These are phyloP conservation scores for Lithosia quadra DNA, from an alignment of 2,888 invertebrate genomes.

Conservation along the genomic window DNA sequence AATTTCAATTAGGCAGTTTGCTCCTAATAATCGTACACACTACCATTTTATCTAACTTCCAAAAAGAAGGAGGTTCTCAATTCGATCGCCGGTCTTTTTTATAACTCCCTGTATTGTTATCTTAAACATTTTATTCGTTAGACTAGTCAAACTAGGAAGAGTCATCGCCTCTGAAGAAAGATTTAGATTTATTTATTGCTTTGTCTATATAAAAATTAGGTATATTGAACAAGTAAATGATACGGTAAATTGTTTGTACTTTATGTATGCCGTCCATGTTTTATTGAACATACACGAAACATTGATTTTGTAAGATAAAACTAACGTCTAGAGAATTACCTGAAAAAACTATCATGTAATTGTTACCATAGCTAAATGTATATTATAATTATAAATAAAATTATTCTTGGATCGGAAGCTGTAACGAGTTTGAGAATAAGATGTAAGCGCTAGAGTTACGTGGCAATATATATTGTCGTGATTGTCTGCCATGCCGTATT, in stretches of 20 bases:
- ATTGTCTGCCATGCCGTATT: slow-evolving; percentile 78
- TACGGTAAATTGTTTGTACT: slow-evolving; percentile 41
- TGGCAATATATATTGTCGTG: slow-evolving; percentile 59
- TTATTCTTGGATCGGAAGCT: slow-evolving; percentile 54
- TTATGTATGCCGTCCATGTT: slow-evolving; percentile 37
- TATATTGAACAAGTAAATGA: slow-evolving; percentile 46
- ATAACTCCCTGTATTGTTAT: slow-evolving; percentile 49
- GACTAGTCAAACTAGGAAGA: slow-evolving; percentile 84
- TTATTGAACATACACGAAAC: slow-evolving; percentile 36
- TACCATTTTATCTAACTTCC: too few species aligned
- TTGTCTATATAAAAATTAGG: slow-evolving; percentile 52
- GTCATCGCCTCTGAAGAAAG: slow-evolving; percentile 71
- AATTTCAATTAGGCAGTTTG: slow-evolving; percentile 26
- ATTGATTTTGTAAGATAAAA: slow-evolving; percentile 25
- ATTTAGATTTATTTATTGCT: slow-evolving; percentile 80
- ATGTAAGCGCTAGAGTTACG: slow-evolving; percentile 33
- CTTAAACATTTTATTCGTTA: slow-evolving; percentile 69
- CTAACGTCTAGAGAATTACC: slow-evolving; percentile 41
- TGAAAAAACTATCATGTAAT: slow-evolving; percentile 66
- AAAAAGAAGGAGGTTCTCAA: too few species aligned
- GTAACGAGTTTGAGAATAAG: slow-evolving; percentile 45
- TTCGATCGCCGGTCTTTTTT: too few species aligned
- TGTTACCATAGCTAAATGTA: slow-evolving; percentile 83
- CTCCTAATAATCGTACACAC: slow-evolving; percentile 30
- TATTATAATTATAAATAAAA: slow-evolving; percentile 64